phyloP scores from a whole-genome alignment of 2,113 vertebrate genomes.

The Silurus meridionalis region DNA sequence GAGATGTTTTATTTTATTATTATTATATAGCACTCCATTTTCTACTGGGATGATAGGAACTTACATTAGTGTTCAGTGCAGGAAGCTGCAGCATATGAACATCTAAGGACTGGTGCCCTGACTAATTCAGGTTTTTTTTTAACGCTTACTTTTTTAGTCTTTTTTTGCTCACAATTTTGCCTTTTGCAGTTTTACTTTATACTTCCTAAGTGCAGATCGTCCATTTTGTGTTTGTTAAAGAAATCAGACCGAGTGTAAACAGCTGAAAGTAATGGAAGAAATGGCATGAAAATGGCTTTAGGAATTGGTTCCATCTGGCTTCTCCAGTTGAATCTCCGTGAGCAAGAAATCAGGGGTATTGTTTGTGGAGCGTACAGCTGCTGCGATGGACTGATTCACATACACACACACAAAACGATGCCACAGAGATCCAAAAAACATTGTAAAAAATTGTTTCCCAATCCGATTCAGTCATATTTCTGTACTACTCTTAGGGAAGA shows the following conservation, averaged over 20 bases:
- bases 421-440: neutral
- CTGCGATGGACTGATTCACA: conserved; percentile 56
- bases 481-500: neutral
- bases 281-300: conserved; percentile 59
- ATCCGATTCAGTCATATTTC: conserved; percentile 11
- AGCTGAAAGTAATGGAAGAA: conserved; percentile 55
- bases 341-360: conserved; percentile 63
- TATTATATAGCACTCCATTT: no score
- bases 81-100: neutral
- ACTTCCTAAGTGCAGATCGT: conserved; percentile 53
- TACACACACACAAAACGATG: conserved; percentile 10
- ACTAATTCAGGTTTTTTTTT: neutral
- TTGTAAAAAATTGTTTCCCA: neutral
- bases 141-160: neutral
- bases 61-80: neutral
- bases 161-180: conserved; percentile 19
- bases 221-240: conserved; percentile 49
- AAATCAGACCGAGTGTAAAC: conserved; percentile 53
- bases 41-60: neutral
- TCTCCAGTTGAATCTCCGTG: conserved; percentile 48
- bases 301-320: conserved; percentile 70
- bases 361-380: conserved; percentile 59
- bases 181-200: conserved; percentile 50
- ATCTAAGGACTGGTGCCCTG: neutral
- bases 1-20: no score